These are phyloP conservation scores for Stegastes partitus DNA, from an alignment of 2,113 vertebrate genomes.

Conservation along the genomic window DNA sequence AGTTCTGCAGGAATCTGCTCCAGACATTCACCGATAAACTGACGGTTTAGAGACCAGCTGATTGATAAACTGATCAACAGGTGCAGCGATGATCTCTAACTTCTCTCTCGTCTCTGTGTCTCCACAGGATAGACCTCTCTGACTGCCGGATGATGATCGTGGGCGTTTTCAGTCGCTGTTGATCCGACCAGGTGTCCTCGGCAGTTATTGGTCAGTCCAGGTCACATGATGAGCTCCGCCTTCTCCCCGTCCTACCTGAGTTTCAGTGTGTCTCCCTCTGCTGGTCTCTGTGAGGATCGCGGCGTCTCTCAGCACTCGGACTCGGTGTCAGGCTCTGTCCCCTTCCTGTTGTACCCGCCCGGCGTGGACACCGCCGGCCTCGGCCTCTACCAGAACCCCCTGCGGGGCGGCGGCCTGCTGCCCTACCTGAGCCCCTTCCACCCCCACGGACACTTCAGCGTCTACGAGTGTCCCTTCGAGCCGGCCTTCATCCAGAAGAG, in stretches of 20 bases:
- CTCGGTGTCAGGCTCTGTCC: constrained; percentile 66
- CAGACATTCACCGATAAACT: no score
- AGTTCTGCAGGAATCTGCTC: no score
- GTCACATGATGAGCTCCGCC: constrained; percentile 64
- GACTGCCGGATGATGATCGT: no score
- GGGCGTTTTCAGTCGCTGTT: no score
- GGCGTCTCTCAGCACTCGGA: constrained; percentile 51
- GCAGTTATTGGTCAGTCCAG: background rate
- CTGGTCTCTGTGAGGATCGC: constrained; percentile 64
- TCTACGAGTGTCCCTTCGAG: constrained; percentile 87
- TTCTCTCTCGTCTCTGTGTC: no score
- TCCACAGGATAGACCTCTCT: background rate
- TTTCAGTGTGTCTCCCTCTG: constrained; percentile 68
- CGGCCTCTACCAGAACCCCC: constrained; percentile 76
- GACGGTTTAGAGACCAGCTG: no score
- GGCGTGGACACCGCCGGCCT: constrained; percentile 58
- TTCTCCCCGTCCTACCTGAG: constrained; percentile 74
- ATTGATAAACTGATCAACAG: no score
- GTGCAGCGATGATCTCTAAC: no score
- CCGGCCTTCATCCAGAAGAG: constrained; percentile 90
- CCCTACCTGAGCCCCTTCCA: constrained; percentile 85
- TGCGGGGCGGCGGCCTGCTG: constrained; percentile 69
- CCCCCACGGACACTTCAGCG: constrained; percentile 81
- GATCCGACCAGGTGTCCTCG: background rate
- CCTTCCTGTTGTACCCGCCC: constrained; percentile 82